Percentiles rank a stretch among this genome's conserved stretches.
Evolutionary conservation across 2,797 vertebrate genomes (phyloP).

Genomic region (Zalophus californianus): DNA sequence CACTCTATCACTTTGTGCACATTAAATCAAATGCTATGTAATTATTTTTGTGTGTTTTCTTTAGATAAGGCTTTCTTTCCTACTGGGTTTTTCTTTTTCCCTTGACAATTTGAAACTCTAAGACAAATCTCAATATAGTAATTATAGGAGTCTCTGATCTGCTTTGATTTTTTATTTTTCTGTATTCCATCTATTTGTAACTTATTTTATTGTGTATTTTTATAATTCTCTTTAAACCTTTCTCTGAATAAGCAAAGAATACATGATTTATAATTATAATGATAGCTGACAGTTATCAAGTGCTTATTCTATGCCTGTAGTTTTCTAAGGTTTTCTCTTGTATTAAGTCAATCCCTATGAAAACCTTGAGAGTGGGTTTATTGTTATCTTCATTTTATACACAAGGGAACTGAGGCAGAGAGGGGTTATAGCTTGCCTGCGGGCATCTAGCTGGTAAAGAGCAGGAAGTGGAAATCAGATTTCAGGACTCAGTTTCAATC

Average conservation of each 20-base stretch:
- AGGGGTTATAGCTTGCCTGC: not conserved
- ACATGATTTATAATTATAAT: not conserved
- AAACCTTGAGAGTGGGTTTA: not conserved
- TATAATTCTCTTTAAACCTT: not conserved
- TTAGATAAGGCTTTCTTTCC: not conserved
- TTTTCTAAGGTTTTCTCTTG: not conserved
- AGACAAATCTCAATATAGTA: not conserved
- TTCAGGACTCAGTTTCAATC: not conserved
- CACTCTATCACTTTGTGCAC: not conserved
- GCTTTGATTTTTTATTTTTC: not conserved
- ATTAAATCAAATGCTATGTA: not conserved
- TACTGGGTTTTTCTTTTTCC: not conserved
- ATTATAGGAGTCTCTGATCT: not conserved
- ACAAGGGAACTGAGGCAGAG: not conserved
- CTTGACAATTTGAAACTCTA: not conserved
- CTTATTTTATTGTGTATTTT: not conserved
- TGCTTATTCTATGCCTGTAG: not conserved
- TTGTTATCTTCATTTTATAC: not conserved
- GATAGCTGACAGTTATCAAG: not conserved
- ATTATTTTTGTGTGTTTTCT: not conserved
- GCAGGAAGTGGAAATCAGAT: not conserved
- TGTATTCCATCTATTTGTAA: not conserved
- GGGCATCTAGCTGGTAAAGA: not conserved
- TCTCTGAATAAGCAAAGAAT: not conserved
- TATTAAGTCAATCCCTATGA: not conserved